Conservation (phyloP, 2,888 invertebrate species). For the Mimachlamys varia region DNA sequence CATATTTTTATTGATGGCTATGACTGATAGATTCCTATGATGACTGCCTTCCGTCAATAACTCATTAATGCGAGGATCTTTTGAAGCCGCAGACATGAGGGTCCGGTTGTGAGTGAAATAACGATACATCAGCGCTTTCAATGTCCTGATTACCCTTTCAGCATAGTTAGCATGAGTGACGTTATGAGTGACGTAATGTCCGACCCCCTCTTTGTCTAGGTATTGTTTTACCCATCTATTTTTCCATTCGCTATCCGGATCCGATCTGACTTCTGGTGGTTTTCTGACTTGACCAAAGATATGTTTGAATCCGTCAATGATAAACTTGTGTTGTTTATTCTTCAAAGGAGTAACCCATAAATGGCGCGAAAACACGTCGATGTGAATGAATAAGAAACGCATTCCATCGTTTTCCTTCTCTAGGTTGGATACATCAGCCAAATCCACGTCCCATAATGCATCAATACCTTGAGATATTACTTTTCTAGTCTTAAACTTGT, state of each 20-base stretch:
- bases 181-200: conserved; percentile 44
- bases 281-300: conserved; percentile 8
- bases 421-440: neutral
- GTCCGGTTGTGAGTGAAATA: conserved; percentile 44
- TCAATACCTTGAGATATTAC: conserved; percentile 10
- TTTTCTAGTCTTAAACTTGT: neutral
- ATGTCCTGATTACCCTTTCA: conserved; percentile 48
- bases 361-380: neutral
- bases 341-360: neutral
- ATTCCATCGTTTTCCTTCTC: neutral
- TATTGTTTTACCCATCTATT: conserved; percentile 41
- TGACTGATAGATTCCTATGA: conserved; percentile 43
- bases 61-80: conserved; percentile 38
- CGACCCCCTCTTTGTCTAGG: conserved; percentile 40
- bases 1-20: conserved; percentile 43
- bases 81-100: conserved; percentile 42
- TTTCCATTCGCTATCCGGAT: conserved; percentile 47
- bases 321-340: neutral
- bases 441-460: neutral
- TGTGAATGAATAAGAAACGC: neutral
- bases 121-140: conserved; percentile 47
- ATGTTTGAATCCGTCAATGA: neutral
- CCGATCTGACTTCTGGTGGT: conserved; percentile 40
- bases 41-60: conserved; percentile 48
- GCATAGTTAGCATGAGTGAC: conserved; percentile 50